Conservation (phyloP, 2,113 vertebrate genomes). For the Oxygymnocypris stewartii region DNA sequence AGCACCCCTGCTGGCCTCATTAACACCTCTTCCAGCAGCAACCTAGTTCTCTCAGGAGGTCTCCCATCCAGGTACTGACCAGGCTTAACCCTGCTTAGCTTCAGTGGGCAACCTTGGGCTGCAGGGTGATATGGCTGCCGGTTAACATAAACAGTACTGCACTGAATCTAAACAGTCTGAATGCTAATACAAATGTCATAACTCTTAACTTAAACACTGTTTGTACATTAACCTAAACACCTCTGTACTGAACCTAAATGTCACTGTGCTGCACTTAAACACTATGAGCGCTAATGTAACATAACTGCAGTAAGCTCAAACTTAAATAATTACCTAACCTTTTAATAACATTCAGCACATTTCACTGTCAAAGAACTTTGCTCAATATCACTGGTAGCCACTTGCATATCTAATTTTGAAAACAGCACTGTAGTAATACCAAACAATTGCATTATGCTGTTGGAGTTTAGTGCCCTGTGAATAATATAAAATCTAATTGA, state of each 20-base stretch:
- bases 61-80: too few species aligned
- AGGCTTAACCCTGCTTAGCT: too few species aligned
- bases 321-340: not conserved
- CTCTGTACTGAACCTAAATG: not conserved
- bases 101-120: too few species aligned
- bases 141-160: too few species aligned
- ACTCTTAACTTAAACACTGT: not conserved
- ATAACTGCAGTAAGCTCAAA: not conserved
- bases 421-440: not conserved
- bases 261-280: not conserved
- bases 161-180: not conserved
- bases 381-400: not conserved
- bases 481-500: conserved; percentile 39
- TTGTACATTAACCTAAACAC: not conserved
- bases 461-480: conserved; percentile 8
- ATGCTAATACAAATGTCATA: not conserved
- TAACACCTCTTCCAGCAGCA: too few species aligned
- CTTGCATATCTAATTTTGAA: not conserved
- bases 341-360: not conserved
- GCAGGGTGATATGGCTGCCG: too few species aligned
- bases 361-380: not conserved
- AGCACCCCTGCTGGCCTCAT: too few species aligned
- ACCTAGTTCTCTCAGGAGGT: too few species aligned
- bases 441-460: not conserved
- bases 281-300: not conserved